Evolutionary conservation across 2,888 invertebrate species (phyloP).

Genomic region (Caenorhabditis angaria): DNA sequence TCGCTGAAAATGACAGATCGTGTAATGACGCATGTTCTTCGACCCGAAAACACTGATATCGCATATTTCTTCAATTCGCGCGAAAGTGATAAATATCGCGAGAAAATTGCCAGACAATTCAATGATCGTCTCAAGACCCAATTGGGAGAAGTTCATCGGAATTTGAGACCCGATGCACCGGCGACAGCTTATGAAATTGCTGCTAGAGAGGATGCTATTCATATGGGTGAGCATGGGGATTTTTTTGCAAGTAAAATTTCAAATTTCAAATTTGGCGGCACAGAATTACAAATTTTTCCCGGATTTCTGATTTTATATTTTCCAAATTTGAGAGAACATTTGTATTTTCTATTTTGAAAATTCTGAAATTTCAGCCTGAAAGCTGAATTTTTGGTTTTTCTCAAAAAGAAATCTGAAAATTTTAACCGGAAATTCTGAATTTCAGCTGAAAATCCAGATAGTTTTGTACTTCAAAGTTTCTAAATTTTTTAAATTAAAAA

Average conservation of each 20-base stretch:
- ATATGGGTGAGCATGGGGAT: constrained; percentile 32
- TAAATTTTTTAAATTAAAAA: no score
- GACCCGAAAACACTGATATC: constrained; percentile 46
- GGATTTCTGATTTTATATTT: no score
- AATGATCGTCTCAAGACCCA: constrained; percentile 46
- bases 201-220: constrained; percentile 24
- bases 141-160: constrained; percentile 24
- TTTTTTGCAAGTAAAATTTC: constrained; percentile 5
- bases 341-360: no score
- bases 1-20: constrained; percentile 37
- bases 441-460: no score
- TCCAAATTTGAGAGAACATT: no score
- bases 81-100: constrained; percentile 49
- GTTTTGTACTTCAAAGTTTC: no score
- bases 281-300: no score
- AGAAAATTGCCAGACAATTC: constrained; percentile 46
- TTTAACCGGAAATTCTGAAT: no score
- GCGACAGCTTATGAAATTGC: constrained; percentile 28
- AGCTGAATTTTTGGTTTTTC: no score
- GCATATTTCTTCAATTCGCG: constrained; percentile 45
- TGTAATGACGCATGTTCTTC: constrained; percentile 44
- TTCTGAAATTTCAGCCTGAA: constrained; percentile 1
- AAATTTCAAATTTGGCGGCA: constrained; percentile 1
- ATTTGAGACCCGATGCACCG: constrained; percentile 27
- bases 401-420: no score